These are phyloP conservation scores for Ophion ellenae DNA, from an alignment of 2,888 invertebrate genomes.

Conservation along the genomic window DNA sequence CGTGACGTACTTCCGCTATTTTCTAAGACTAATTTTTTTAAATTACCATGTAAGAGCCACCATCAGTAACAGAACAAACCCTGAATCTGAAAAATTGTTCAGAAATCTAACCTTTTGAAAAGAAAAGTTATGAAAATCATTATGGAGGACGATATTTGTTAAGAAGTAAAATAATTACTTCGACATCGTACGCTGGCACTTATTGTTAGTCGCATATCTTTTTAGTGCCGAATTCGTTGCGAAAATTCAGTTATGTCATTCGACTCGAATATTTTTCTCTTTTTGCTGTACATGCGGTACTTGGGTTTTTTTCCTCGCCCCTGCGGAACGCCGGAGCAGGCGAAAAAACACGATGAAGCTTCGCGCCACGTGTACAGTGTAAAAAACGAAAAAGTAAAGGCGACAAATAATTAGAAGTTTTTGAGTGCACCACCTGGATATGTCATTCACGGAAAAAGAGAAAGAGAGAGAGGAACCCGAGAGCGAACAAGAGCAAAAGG, in stretches of 20 bases:
- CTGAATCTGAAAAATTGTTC: no score
- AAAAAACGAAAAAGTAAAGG: conserved; percentile 13
- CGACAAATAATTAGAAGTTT: conserved; percentile 62
- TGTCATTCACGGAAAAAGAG: conserved; percentile 56
- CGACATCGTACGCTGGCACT: background rate
- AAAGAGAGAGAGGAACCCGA: conserved; percentile 17
- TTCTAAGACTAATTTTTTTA: no score
- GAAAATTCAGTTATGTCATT: conserved; percentile 3
- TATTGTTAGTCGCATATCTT: background rate
- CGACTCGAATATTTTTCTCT: conserved; percentile 12
- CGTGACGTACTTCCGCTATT: no score
- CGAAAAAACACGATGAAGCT: conserved; percentile 50
- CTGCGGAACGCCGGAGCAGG: conserved; percentile 9
- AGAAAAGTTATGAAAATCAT: no score
- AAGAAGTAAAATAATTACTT: background rate
- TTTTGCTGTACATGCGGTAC: background rate
- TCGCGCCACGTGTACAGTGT: conserved; percentile 49
- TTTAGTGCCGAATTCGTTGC: background rate
- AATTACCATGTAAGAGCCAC: no score
- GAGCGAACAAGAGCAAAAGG: background rate
- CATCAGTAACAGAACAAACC: no score
- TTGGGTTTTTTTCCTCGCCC: conserved; percentile 19
- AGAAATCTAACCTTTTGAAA: no score
- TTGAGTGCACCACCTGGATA: conserved; percentile 64
- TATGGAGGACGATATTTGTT: background rate